A percentile compares a stretch with the other conserved stretches of the same genome.
These are phyloP conservation scores for Oryzias curvinotus DNA, from an alignment of 2,113 vertebrate genomes.

Conservation along the genomic window DNA sequence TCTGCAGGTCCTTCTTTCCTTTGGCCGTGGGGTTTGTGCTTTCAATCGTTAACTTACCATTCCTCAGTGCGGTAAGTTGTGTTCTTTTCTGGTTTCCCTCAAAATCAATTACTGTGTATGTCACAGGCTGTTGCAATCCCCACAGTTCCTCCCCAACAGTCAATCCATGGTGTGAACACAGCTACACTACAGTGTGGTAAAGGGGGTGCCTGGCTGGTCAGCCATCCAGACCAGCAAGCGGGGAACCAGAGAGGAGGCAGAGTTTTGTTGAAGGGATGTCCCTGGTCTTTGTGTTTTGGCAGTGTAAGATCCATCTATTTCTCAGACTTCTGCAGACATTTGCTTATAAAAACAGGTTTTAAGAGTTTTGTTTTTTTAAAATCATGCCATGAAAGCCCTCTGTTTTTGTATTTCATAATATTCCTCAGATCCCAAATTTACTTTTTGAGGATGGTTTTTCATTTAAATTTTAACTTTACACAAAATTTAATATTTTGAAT, in stretches of 20 bases:
- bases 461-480: too few species aligned
- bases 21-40: conserved; percentile 82
- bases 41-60: conserved; percentile 75
- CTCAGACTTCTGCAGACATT: neutral
- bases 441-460: too few species aligned
- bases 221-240: neutral
- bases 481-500: too few species aligned
- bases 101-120: neutral
- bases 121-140: too few species aligned
- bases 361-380: neutral
- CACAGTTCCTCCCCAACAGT: conserved; percentile 51
- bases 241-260: neutral
- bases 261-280: neutral
- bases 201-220: neutral
- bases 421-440: neutral
- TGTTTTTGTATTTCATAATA: neutral
- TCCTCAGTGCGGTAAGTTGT: conserved; percentile 72
- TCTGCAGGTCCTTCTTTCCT: conserved; percentile 84
- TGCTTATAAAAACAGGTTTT: neutral
- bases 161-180: conserved; percentile 78
- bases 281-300: neutral
- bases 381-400: too few species aligned
- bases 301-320: neutral
- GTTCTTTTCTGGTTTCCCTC: neutral
- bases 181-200: neutral